Evolutionary conservation across 2,888 invertebrate genomes (phyloP).

Genomic region (Netelia inedita): DNA sequence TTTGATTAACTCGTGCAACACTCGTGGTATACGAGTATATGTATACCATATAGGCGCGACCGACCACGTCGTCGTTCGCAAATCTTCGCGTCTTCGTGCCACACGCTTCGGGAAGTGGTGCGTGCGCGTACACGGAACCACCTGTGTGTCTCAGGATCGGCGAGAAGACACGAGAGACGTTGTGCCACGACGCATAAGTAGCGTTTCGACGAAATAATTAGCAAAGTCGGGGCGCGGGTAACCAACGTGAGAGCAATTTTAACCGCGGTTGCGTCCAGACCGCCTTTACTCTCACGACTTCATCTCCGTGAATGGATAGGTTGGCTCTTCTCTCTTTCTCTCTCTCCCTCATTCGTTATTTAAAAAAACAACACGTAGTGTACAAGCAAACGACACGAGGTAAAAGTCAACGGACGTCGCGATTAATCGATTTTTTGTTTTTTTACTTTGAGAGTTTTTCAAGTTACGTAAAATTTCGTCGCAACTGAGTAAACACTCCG

Average conservation of each 20-base stretch:
- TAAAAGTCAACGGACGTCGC: too few species aligned
- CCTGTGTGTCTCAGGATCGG: slow-evolving; percentile 13
- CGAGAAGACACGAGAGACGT: slow-evolving; percentile 22
- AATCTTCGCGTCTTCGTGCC: slow-evolving; percentile 63
- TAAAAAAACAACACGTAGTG: slow-evolving; percentile 6
- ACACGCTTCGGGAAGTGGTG: neutral
- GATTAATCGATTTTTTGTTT: too few species aligned
- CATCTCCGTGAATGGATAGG: slow-evolving; percentile 34
- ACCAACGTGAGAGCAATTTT: slow-evolving; percentile 53
- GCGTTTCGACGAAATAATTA: slow-evolving; percentile 68
- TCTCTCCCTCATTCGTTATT: neutral
- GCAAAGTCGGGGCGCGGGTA: slow-evolving; percentile 3
- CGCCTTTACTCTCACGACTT: slow-evolving; percentile 43
- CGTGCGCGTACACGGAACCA: neutral
- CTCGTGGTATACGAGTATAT: slow-evolving; percentile 34
- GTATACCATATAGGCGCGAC: slow-evolving; percentile 46
- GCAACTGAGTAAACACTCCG: too few species aligned
- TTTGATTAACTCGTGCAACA: slow-evolving; percentile 74
- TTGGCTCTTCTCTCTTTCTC: slow-evolving; percentile 12
- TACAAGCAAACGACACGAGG: too few species aligned
- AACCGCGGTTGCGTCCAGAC: neutral
- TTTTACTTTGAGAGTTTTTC: too few species aligned
- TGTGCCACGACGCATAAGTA: slow-evolving; percentile 51
- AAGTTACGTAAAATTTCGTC: too few species aligned
- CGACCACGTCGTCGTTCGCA: slow-evolving; percentile 63